Base-by-base conservation (phyloP, 2,888 invertebrate species). In the Ceratothoa steindachneri region DNA sequence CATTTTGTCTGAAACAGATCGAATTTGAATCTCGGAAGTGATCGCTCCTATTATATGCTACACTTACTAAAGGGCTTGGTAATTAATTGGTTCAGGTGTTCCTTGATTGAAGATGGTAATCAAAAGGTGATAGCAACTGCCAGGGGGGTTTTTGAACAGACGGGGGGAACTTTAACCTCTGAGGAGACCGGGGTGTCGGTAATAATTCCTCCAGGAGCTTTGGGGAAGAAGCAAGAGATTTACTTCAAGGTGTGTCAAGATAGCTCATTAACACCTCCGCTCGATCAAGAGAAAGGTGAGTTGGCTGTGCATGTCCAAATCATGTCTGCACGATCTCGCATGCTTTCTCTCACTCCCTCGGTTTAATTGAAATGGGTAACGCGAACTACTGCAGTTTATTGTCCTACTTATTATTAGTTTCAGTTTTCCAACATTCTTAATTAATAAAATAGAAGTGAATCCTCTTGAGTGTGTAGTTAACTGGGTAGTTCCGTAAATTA, bases 101-200 rank as follows among this genome's bases (percentile, higher is more conserved):
- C 60, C 60, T 24, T 7, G 60, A 24, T n/a, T 2, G 75, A 81
- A 51, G 80, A 81, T 72, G 73, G 72, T 67, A 80, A 79, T 69
- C 82, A 83, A 80, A 82, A 80, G 77, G 82, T 83, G 71, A 79
- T 83, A 72, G 83, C 82, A 27, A 81, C 82, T 15, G 86, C 85
- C 68, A 82, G 84, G 81, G 86, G 86, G 80, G 86, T 90, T 82
- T 91, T 93, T 82, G 91, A 90, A 84, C 88, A 88, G 81, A 89
- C 88, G 81, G 94, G 96, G 76, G 96, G 94, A 72, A 89, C 90
- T 30, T 86, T 97, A 81, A 90, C 91, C 81, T 93, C 93, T 83
- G 90, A 91, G 81, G 91, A 93, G 84, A 95, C 95, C 88, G 95
- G 95, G 81, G 96, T 97, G 64, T 92, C 92, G 69, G 86, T 97